Conservation (phyloP, 2,888 invertebrate species). For the Smittia aterrima region DNA sequence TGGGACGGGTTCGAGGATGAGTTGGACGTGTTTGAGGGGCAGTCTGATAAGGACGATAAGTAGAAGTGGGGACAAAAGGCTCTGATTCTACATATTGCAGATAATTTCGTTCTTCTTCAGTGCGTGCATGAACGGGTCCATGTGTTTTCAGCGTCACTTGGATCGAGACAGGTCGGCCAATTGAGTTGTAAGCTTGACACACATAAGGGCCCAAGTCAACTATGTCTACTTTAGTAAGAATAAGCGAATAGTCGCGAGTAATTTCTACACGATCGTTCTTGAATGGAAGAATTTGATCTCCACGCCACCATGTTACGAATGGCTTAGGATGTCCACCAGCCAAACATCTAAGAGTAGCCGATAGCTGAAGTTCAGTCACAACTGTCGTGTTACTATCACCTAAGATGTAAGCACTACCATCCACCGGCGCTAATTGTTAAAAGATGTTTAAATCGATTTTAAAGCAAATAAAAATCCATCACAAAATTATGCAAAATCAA, state of each 20-base stretch:
- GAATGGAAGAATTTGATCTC: conserved; percentile 70
- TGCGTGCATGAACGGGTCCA: conserved; percentile 63
- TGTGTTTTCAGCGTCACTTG: conserved; percentile 69
- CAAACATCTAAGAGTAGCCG: conserved; percentile 72
- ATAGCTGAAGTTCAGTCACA: conserved; percentile 68
- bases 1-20: conserved; percentile 46
- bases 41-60: conserved; percentile 52
- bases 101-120: conserved; percentile 60
- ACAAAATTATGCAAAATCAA: conserved; percentile 6
- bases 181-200: conserved; percentile 85
- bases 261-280: conserved; percentile 59
- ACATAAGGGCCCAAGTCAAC: conserved; percentile 80
- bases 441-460: not conserved
- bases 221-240: conserved; percentile 68
- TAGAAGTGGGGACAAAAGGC: conserved; percentile 52
- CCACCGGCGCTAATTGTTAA: conserved; percentile 58
- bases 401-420: conserved; percentile 62
- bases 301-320: conserved; percentile 80
- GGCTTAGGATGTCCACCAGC: conserved; percentile 81
- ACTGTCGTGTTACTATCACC: conserved; percentile 65
- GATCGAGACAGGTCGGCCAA: conserved; percentile 74
- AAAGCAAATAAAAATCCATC: not conserved
- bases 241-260: conserved; percentile 69
- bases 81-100: conserved; percentile 62
- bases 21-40: conserved; percentile 51